Conservation (phyloP, 1,140 invertebrate genomes). For the Saxidomus purpurata region DNA sequence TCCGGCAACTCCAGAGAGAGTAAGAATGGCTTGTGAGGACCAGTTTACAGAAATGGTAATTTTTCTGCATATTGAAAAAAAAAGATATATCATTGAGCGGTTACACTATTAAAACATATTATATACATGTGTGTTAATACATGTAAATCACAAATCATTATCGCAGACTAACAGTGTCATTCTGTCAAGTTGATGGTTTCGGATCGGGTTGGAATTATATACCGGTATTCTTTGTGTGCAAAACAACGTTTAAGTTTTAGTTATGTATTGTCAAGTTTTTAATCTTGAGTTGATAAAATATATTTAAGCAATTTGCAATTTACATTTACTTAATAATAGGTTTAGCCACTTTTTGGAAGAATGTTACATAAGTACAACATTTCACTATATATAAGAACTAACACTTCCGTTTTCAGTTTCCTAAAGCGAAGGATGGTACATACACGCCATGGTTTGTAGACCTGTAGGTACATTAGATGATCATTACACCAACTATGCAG, state of each 20-base stretch:
- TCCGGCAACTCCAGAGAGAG: conserved; percentile 95
- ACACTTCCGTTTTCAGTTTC: conserved; percentile 72
- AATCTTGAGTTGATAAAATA: too few relatives aligned
- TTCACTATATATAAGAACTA: too few relatives aligned
- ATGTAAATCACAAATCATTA: background rate
- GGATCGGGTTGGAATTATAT: too few relatives aligned
- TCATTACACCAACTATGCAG: too few relatives aligned
- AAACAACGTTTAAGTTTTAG: too few relatives aligned
- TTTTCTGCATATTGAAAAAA: background rate
- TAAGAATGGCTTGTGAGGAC: conserved; percentile 96
- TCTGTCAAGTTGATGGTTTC: too few relatives aligned
- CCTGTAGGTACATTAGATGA: conserved; percentile 51
- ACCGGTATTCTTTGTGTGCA: too few relatives aligned
- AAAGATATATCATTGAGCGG: background rate
- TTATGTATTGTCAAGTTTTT: too few relatives aligned
- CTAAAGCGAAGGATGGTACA: conserved; percentile 62
- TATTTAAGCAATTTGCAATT: too few relatives aligned
- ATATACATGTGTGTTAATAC: background rate
- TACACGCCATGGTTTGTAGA: conserved; percentile 75
- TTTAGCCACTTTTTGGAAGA: too few relatives aligned
- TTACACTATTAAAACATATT: background rate
- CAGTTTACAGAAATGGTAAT: conserved; percentile 92
- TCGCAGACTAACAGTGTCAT: background rate
- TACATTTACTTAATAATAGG: too few relatives aligned
- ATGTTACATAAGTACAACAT: too few relatives aligned